Evolutionary conservation across 2,113 vertebrate genomes (phyloP), one percentile per base, ranked within the genome.

Genomic region (Phaethon lepturus): DNA sequence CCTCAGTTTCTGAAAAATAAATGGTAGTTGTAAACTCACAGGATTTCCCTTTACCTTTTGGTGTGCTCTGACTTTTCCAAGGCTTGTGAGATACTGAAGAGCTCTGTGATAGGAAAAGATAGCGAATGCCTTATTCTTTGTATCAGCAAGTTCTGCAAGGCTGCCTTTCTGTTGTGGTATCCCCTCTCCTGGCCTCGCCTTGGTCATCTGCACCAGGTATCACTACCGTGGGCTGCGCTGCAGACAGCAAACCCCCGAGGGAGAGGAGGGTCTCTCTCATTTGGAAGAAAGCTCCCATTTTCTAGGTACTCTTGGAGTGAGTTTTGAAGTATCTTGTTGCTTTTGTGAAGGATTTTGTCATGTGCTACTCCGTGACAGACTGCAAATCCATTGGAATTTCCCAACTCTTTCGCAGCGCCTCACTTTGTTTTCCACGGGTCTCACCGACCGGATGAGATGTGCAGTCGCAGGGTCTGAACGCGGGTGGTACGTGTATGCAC

Each of bases 171-270:
- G 0, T 10, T 53, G 33, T 11, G 40, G 8, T 17, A 23, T 19
- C 28, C 15, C 11, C 29, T 73, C 15, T 47, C 74, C 50, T 35
- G 53, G 50, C 25, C 40, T 88, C 28, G 19, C 25, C 35, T 67
- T 11, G 0, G 28, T 69, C 58, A 28, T 17, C 18, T 45, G 5
- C n/a, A 20, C 13, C 29, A 31, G 5, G n/a, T 50, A 8, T 8
- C 1, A 1, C 42, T 42, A 9, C 67, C 44, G 17, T 1, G 22
- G 31, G 47, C 17, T 52, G 52, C 0, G 0, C 29, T 49, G 49
- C 49, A 45, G 67, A 55, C 8, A 44, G 56, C 35, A 76, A 69
- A 33, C 6, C 7, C 13, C 25, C 31, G 56, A 23, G 25, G n/a
- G 12, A 80, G 42, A 49, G 12, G 18, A 56, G 20, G 1, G 6